Evolutionary conservation across 2,797 vertebrate genomes (phyloP).

Genomic region (Poecile montanus): DNA sequence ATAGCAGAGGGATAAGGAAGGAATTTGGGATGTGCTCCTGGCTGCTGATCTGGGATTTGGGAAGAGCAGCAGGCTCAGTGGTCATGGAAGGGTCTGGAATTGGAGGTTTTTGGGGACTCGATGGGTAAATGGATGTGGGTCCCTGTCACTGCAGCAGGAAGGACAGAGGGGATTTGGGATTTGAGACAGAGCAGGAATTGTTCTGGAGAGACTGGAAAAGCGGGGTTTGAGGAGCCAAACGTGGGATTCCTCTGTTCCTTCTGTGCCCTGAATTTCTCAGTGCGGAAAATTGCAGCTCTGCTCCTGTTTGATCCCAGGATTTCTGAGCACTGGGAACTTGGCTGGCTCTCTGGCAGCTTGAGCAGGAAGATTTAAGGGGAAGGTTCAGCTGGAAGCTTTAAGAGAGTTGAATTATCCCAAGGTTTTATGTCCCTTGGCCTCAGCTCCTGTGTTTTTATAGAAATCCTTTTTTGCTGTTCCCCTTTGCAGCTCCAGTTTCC

Average conservation of each 20-base stretch:
- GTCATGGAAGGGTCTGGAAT: not conserved
- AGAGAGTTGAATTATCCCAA: not conserved
- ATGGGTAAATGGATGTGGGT: not conserved
- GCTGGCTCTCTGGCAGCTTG: not conserved
- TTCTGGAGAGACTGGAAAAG: not conserved
- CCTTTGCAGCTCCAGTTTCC: not conserved
- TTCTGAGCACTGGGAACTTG: not conserved
- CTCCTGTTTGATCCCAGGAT: not conserved
- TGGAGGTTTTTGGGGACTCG: not conserved
- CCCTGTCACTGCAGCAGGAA: not conserved
- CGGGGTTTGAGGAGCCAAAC: not conserved
- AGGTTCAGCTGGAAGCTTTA: not conserved
- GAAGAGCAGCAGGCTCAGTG: not conserved
- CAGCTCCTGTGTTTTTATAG: not conserved
- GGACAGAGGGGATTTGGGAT: not conserved
- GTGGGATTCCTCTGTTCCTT: not conserved
- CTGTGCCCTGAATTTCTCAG: not conserved
- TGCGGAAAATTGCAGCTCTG: not conserved
- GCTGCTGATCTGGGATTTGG: not conserved
- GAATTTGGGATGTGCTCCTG: not conserved
- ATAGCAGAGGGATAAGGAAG: not conserved
- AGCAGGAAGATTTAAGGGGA: not conserved
- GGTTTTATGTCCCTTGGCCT: not conserved
- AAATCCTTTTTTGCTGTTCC: not conserved
- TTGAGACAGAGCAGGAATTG: not conserved